Percentiles rank a stretch among this genome's conserved stretches.
phyloP scores from a whole-genome alignment of 2,888 invertebrate species.

The Lasioglossum figueresi region DNA sequence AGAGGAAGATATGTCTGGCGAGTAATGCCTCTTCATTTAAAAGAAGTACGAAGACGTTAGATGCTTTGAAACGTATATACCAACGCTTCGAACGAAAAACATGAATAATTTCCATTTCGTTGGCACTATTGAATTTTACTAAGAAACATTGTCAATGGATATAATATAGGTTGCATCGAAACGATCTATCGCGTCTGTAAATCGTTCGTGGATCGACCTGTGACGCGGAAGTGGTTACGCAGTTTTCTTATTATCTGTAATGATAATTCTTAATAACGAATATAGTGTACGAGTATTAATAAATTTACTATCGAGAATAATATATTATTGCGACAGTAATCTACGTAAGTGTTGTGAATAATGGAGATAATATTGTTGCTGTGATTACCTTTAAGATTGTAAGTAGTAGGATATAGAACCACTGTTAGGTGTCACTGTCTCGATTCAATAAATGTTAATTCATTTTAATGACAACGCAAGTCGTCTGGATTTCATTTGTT shows the following conservation, averaged over 20 bases:
- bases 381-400: conserved; percentile 84
- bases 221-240: conserved; percentile 70
- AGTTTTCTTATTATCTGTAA: conserved; percentile 76
- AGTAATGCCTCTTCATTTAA: not conserved
- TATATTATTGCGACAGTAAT: conserved; percentile 83
- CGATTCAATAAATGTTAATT: conserved; percentile 84
- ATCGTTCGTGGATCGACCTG: conserved; percentile 30
- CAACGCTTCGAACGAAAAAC: not conserved
- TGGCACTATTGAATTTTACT: not conserved
- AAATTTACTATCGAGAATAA: conserved; percentile 81
- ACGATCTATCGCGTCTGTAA: not conserved
- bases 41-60: not conserved
- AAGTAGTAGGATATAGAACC: conserved; percentile 83
- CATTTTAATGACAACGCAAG: conserved; percentile 78
- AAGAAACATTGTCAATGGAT: not conserved
- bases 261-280: conserved; percentile 77
- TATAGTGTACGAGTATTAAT: conserved; percentile 80
- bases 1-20: not conserved
- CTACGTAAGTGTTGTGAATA: conserved; percentile 84
- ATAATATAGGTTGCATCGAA: conserved; percentile 6
- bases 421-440: conserved; percentile 84
- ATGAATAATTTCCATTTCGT: conserved; percentile 16
- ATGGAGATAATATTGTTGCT: conserved; percentile 84
- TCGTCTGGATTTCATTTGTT: conserved; percentile 44
- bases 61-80: not conserved